Percentiles rank a stretch among this genome's conserved stretches.
Conservation (phyloP, 2,797 vertebrate genomes). For the Notolepis coatsorum region DNA sequence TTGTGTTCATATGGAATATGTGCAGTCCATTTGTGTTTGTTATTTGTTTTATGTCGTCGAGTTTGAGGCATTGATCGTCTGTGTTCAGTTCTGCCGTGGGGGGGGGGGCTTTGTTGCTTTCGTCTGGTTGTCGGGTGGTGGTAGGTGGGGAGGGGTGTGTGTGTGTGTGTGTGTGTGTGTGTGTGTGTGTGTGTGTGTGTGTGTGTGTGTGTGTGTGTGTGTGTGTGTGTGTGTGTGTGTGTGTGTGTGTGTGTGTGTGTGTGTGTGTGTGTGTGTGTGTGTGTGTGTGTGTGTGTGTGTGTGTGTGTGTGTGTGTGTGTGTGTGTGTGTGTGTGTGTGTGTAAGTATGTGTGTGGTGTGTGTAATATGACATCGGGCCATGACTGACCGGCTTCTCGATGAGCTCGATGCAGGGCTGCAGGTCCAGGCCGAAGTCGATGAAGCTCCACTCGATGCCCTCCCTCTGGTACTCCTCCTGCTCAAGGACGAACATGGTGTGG, state of each 20-base stretch:
- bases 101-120: too few species aligned
- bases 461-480: conserved; percentile 94
- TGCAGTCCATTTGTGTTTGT: too few species aligned
- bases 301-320: not conserved
- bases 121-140: too few species aligned
- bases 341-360: not conserved
- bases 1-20: too few species aligned
- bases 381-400: conserved; percentile 85
- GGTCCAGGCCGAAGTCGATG: conserved; percentile 90
- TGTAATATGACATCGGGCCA: not conserved
- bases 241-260: not conserved
- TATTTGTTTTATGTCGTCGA: too few species aligned
- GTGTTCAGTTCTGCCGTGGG: too few species aligned
- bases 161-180: too few species aligned
- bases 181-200: not conserved
- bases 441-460: conserved; percentile 97
- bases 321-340: not conserved
- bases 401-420: conserved; percentile 88
- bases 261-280: not conserved
- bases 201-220: not conserved
- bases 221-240: not conserved
- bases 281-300: not conserved
- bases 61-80: too few species aligned
- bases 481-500: conserved; percentile 96
- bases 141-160: too few species aligned